Conservation (phyloP, 1,140 invertebrate genomes). For the Meteorus sp. region DNA sequence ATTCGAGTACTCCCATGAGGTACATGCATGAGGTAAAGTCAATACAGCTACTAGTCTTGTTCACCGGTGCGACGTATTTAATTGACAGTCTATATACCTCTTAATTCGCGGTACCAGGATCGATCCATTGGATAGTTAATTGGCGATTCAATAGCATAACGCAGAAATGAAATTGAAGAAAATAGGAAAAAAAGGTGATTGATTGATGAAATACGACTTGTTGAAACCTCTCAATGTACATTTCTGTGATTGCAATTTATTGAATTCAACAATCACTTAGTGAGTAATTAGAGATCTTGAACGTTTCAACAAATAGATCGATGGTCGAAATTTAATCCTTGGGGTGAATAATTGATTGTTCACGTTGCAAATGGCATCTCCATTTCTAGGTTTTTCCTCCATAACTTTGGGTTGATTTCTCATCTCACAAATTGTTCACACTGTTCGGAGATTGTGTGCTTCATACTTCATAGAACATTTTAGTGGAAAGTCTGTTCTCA, state of each 20-base stretch:
- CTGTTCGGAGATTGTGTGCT: no score
- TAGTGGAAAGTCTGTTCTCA: no score
- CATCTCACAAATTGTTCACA: no score
- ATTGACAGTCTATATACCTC: not conserved
- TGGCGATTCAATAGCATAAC: not conserved
- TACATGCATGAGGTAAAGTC: not conserved
- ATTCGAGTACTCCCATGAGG: not conserved
- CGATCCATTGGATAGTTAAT: not conserved
- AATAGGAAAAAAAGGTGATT: not conserved
- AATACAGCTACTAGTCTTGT: not conserved
- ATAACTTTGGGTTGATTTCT: no score
- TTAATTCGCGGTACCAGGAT: not conserved
- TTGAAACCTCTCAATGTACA: not conserved
- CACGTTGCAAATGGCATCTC: no score
- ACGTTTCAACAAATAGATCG: no score
- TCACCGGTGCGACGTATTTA: not conserved
- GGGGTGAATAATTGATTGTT: no score
- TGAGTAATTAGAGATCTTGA: not conserved
- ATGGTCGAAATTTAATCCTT: no score
- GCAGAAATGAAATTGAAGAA: no score
- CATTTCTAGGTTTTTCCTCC: no score
- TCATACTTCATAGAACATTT: no score
- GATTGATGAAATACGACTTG: not conserved
- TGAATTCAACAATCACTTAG: not conserved
- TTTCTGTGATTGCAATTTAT: not conserved